phyloP scores from a whole-genome alignment of 2,113 vertebrate genomes.

The Syngnathoides biaculeatus region DNA sequence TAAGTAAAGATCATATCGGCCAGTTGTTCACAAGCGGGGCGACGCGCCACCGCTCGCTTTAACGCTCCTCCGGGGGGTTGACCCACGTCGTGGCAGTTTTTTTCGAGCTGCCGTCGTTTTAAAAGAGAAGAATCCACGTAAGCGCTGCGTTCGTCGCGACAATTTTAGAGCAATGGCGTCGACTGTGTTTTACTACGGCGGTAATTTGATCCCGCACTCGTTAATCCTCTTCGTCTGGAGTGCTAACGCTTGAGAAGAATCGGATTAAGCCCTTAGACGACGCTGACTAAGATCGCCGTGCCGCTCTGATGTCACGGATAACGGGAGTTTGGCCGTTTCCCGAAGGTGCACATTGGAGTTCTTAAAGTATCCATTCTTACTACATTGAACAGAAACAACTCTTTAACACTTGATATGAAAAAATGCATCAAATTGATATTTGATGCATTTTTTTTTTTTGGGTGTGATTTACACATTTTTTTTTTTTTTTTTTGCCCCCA shows the following conservation, averaged over 20 bases:
- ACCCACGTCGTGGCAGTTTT: slow-evolving; percentile 28
- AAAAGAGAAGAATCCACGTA: not conserved
- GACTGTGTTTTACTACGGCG: slow-evolving; percentile 61
- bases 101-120: slow-evolving; percentile 18
- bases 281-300: slow-evolving; percentile 67
- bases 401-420: not conserved
- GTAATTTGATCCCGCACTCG: slow-evolving; percentile 71
- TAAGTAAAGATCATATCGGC: slow-evolving; percentile 12
- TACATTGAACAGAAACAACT: not conserved
- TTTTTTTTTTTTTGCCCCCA: too few relatives aligned
- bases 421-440: not conserved
- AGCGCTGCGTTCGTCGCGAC: slow-evolving; percentile 39
- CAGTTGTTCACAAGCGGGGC: slow-evolving; percentile 34
- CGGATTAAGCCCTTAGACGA: slow-evolving; percentile 72
- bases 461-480: not conserved
- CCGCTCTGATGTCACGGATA: slow-evolving; percentile 65
- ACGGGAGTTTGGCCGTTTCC: slow-evolving; percentile 22
- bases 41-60: slow-evolving; percentile 29
- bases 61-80: slow-evolving; percentile 33
- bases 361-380: not conserved
- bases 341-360: not conserved
- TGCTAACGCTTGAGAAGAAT: slow-evolving; percentile 58
- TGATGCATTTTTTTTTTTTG: not conserved
- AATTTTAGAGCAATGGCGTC: slow-evolving; percentile 57
- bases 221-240: slow-evolving; percentile 69